Conservation (phyloP, 2,113 vertebrate genomes). For the Australoheros scitulus region DNA sequence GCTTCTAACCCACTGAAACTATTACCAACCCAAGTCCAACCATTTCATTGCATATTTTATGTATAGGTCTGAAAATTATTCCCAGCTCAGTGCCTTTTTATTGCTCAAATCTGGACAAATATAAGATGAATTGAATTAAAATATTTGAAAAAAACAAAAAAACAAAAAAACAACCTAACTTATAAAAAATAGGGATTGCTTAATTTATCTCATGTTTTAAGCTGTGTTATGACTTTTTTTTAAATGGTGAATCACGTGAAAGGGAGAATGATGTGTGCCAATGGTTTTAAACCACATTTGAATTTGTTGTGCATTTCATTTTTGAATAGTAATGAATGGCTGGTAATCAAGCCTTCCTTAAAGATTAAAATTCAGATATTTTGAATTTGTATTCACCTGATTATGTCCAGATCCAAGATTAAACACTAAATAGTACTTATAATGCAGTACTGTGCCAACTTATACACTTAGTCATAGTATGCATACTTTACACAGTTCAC, state of each 20-base stretch:
- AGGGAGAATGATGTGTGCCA: slow-evolving; percentile 16
- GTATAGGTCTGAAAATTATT: slow-evolving; percentile 56
- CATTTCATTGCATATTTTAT: slow-evolving; percentile 47
- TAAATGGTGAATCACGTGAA: background rate
- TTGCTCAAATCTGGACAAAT: slow-evolving; percentile 52
- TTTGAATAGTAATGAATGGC: background rate
- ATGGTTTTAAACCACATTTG: slow-evolving; percentile 27
- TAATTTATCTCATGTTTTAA: slow-evolving; percentile 24
- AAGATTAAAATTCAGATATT: slow-evolving; percentile 29
- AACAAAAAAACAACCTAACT: background rate
- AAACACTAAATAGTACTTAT: slow-evolving; percentile 38
- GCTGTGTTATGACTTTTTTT: slow-evolving; percentile 8
- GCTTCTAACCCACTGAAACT: slow-evolving; percentile 56
- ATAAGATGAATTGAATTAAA: slow-evolving; percentile 37
- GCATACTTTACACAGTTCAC: slow-evolving; percentile 34
- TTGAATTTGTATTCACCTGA: slow-evolving; percentile 20
- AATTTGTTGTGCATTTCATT: background rate
- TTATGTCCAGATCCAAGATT: slow-evolving; percentile 40
- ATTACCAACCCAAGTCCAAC: slow-evolving; percentile 37
- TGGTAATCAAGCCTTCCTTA: slow-evolving; percentile 39
- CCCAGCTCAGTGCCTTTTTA: slow-evolving; percentile 76
- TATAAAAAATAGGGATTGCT: background rate
- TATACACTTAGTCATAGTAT: slow-evolving; percentile 36
- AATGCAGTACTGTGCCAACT: slow-evolving; percentile 24
- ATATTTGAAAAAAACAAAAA: slow-evolving; percentile 14